Percentiles rank a stretch among this genome's conserved stretches.
Evolutionary conservation across 2,888 invertebrate species (phyloP).

Genomic region (Lochmaea crataegi): DNA sequence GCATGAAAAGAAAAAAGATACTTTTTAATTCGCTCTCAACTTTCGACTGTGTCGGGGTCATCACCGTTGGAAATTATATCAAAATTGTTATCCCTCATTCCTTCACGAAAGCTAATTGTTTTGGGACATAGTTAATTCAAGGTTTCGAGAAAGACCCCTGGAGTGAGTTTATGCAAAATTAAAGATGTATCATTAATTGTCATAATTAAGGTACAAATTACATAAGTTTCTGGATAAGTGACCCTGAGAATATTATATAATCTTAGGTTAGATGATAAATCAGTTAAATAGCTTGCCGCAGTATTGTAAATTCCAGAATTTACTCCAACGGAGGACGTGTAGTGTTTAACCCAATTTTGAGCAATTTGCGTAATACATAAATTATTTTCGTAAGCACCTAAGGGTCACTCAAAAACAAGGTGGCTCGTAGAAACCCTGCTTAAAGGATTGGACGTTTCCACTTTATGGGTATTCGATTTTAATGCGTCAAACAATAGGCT

Average conservation of each 20-base stretch:
- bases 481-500: no score
- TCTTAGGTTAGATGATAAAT: neutral
- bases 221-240: slow-evolving; percentile 1
- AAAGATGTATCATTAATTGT: neutral
- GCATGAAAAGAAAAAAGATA: neutral
- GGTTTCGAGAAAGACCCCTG: neutral
- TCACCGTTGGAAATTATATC: neutral
- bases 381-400: no score
- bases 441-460: no score
- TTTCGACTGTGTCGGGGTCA: neutral
- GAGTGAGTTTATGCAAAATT: neutral
- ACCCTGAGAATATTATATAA: slow-evolving; percentile 1
- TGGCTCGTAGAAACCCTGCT: no score
- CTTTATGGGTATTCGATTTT: no score
- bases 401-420: no score
- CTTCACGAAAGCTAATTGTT: neutral
- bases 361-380: neutral
- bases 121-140: slow-evolving; percentile 2
- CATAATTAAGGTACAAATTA: slow-evolving; percentile 4
- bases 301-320: neutral
- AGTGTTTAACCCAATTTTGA: no score
- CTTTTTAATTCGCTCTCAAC: neutral
- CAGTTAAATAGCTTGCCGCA: neutral
- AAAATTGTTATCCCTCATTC: slow-evolving; percentile 6
- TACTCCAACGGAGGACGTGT: neutral